Percentiles rank a stretch among this genome's conserved stretches.
Conservation (phyloP, 2,888 invertebrate species). For the Pomacea canaliculata region DNA sequence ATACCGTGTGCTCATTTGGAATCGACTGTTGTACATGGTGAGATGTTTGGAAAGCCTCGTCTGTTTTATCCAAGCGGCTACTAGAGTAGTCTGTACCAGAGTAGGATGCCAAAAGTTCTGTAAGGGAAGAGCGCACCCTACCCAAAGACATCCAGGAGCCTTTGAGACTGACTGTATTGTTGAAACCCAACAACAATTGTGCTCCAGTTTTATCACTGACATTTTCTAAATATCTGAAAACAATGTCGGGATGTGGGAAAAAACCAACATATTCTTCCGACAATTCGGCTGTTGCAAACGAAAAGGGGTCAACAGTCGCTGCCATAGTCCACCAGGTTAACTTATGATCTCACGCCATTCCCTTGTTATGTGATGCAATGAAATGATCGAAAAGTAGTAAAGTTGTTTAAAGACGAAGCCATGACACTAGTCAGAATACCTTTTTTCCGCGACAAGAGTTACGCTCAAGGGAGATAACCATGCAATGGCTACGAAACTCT, state of each 20-base stretch:
- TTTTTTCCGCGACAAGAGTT: no score
- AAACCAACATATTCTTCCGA: conserved; percentile 30
- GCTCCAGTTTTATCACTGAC: conserved; percentile 20
- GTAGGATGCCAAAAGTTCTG: conserved; percentile 19
- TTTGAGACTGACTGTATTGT: conserved; percentile 14
- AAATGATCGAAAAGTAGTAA: no score
- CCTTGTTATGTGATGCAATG: no score
- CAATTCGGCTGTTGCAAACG: conserved; percentile 30
- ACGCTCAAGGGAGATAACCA: no score
- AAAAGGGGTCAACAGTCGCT: conserved; percentile 26
- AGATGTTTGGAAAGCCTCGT: neutral
- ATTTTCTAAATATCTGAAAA: conserved; percentile 20
- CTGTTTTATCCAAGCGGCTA: neutral
- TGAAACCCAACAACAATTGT: conserved; percentile 16
- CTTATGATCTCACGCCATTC: neutral
- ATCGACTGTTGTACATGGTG: neutral
- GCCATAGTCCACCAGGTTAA: neutral
- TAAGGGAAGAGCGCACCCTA: conserved; percentile 17
- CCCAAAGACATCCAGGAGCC: conserved; percentile 26
- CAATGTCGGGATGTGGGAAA: conserved; percentile 24
- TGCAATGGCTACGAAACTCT: no score
- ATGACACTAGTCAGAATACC: no score
- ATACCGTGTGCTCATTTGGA: neutral
- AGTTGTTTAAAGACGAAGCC: no score
- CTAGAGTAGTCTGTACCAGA: neutral